Percentiles rank a stretch among this genome's conserved stretches.
phyloP scores from a whole-genome alignment of 1,140 invertebrate genomes.

The Dreissena rostriformis region DNA sequence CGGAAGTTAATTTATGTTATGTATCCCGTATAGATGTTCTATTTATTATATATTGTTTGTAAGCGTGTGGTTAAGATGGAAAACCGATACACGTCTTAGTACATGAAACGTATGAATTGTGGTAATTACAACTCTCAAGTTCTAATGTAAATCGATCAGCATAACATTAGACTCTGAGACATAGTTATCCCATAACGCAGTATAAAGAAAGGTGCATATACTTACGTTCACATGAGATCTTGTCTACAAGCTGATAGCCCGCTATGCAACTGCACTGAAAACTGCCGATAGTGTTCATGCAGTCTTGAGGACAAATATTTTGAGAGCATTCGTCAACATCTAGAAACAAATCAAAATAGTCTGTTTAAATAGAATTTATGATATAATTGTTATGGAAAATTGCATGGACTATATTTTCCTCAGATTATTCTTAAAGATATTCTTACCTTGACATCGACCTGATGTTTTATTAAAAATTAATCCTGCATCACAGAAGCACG shows the following conservation, averaged over 20 bases:
- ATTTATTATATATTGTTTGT: neutral
- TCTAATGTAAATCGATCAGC: no score
- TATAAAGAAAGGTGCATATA: neutral
- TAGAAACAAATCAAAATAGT: neutral
- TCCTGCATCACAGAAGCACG: no score
- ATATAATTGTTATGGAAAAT: no score
- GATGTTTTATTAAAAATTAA: no score
- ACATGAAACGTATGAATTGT: neutral
- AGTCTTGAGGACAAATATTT: conserved; percentile 1
- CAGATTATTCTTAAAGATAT: no score
- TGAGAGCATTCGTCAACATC: conserved; percentile 14
- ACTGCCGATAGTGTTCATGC: conserved; percentile 15
- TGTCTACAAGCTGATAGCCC: neutral
- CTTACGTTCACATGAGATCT: conserved; percentile 5
- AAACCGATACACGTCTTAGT: neutral
- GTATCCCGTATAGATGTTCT: neutral
- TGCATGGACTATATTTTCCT: no score
- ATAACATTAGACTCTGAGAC: neutral
- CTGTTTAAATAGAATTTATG: no score
- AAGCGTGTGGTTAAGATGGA: neutral
- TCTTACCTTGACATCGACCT: no score
- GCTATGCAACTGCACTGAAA: conserved; percentile 21
- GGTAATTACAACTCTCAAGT: neutral
- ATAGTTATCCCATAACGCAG: neutral
- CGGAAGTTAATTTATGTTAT: no score